These are phyloP conservation scores for Sphenopsis melanotis DNA, from an alignment of 2,797 vertebrate species.

Conservation along the genomic window DNA sequence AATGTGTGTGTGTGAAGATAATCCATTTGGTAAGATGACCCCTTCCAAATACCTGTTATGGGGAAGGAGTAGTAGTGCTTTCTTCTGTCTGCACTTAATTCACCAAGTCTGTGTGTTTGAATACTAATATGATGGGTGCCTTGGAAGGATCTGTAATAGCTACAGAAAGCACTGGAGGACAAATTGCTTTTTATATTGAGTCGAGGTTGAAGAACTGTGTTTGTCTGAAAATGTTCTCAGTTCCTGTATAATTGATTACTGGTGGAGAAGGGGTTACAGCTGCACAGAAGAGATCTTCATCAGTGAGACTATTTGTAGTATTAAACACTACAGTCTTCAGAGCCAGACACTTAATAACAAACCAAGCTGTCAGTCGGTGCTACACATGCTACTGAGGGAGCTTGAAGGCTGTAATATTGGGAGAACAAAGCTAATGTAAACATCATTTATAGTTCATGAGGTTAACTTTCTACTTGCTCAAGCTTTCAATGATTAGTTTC, in stretches of 20 bases:
- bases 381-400: background rate
- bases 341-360: background rate
- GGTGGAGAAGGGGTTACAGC: background rate
- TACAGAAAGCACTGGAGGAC: background rate
- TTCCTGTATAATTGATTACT: background rate
- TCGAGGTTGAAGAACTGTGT: background rate
- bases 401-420: background rate
- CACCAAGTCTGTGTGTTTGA: background rate
- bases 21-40: background rate
- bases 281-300: background rate
- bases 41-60: background rate
- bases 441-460: constrained; percentile 6
- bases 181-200: background rate
- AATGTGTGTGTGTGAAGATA: background rate
- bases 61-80: background rate
- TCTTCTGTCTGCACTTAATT: background rate
- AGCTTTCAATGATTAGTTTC: background rate
- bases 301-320: background rate
- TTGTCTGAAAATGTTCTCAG: background rate
- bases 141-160: background rate
- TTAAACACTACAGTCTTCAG: background rate
- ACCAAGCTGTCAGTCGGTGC: background rate
- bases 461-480: background rate
- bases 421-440: constrained; percentile 11
- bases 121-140: background rate